Evolutionary conservation across 2,113 vertebrate species (phyloP).

Genomic region (Muntiacus muntjak): DNA sequence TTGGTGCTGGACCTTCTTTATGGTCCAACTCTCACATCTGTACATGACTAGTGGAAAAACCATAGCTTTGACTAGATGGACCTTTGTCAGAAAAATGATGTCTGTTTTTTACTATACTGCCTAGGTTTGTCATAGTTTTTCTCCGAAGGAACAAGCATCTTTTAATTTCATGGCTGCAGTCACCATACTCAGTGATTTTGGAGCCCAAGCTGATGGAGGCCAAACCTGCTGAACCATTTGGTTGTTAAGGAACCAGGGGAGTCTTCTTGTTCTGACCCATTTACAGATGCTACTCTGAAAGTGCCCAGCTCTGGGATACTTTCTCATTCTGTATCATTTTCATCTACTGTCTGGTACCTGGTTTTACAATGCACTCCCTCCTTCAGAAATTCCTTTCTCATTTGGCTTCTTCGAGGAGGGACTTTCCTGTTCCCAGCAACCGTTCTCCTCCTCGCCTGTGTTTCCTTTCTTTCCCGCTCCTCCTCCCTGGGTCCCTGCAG

Average conservation of each 20-base stretch:
- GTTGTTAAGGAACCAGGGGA: neutral
- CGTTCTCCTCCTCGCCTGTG: neutral
- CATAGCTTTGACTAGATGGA: neutral
- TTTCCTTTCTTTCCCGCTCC: neutral
- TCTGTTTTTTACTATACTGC: neutral
- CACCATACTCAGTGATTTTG: neutral
- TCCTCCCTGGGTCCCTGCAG: neutral
- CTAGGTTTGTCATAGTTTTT: neutral
- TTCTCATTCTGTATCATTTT: neutral
- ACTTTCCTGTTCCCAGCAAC: accelerated
- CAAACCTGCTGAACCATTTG: neutral
- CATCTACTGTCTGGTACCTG: neutral
- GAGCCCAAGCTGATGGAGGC: neutral
- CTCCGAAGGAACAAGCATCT: neutral
- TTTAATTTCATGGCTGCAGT: neutral
- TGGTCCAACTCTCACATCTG: neutral
- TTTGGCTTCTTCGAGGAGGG: neutral
- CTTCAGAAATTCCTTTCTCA: neutral
- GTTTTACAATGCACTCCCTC: neutral
- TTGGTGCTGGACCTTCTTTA: neutral
- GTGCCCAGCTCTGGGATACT: neutral
- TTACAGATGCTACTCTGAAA: neutral
- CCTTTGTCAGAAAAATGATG: neutral
- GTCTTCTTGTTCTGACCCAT: neutral
- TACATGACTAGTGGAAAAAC: neutral